Conservation (phyloP, 2,888 invertebrate genomes). For the Drosophila putrida region DNA sequence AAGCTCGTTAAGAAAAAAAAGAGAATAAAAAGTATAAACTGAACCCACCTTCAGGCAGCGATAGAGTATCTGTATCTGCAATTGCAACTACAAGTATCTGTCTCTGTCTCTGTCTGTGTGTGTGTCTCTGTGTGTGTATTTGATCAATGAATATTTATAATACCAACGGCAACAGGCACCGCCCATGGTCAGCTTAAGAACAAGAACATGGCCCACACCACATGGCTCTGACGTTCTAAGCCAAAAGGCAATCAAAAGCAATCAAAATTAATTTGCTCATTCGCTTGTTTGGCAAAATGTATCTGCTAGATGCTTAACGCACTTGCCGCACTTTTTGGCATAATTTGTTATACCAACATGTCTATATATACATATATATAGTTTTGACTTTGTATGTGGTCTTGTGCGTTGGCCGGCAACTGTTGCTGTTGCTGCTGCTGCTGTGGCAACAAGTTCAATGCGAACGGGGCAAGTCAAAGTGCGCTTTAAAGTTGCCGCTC, state of each 20-base stretch:
- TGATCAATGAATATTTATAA: slow-evolving; percentile 76
- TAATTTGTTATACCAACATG: slow-evolving; percentile 57
- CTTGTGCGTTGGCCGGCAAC: slow-evolving; percentile 41
- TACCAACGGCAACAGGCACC: slow-evolving; percentile 59
- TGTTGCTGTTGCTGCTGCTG: slow-evolving; percentile 12
- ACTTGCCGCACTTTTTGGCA: slow-evolving; percentile 56
- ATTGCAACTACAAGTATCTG: slow-evolving; percentile 20
- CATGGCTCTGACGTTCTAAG: slow-evolving; percentile 33
- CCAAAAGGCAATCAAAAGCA: slow-evolving; percentile 67
- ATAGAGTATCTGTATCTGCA: slow-evolving; percentile 27
- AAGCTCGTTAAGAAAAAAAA: slow-evolving; percentile 66
- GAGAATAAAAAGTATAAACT: slow-evolving; percentile 32
- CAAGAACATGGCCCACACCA: slow-evolving; percentile 72
- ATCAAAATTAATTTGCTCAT: slow-evolving; percentile 78
- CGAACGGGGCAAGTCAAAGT: slow-evolving; percentile 68
- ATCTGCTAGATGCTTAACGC: slow-evolving; percentile 69
- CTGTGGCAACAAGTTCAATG: slow-evolving; percentile 71
- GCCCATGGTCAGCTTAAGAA: slow-evolving; percentile 70
- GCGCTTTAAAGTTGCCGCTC: slow-evolving; percentile 79
- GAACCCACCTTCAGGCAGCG: slow-evolving; percentile 56
- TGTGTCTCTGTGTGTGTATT: slow-evolving; percentile 36
- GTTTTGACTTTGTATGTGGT: slow-evolving; percentile 12
- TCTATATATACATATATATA: slow-evolving; percentile 1
- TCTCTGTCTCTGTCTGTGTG: neutral
- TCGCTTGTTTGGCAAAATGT: slow-evolving; percentile 62